Percentiles rank a stretch among this genome's conserved stretches.
phyloP scores from a whole-genome alignment of 2,888 invertebrate genomes.

The Formica aserva region DNA sequence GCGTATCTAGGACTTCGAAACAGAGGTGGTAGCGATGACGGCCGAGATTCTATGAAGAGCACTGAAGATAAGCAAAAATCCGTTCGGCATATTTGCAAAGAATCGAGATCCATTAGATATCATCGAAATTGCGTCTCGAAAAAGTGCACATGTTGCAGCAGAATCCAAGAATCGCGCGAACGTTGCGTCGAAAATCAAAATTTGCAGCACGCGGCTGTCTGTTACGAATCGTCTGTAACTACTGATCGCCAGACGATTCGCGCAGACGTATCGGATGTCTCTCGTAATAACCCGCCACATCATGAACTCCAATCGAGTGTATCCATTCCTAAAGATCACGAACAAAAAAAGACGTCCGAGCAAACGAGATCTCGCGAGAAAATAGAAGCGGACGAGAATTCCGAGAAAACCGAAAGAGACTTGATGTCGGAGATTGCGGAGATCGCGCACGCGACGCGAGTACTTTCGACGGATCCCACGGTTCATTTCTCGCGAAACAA shows the following conservation, averaged over 20 bases:
- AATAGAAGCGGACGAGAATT: neutral
- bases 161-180: neutral
- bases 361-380: conserved; percentile 11
- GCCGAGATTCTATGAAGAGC: neutral
- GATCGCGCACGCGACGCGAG: neutral
- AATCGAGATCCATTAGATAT: neutral
- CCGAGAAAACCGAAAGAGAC: neutral
- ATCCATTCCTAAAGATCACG: neutral
- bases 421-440: neutral
- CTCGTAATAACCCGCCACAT: neutral
- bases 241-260: neutral
- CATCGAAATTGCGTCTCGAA: neutral
- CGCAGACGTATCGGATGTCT: neutral
- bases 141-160: neutral
- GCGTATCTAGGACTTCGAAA: conserved; percentile 27
- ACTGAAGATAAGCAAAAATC: neutral
- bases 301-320: neutral
- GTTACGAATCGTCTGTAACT: neutral
- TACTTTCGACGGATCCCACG: neutral
- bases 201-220: neutral
- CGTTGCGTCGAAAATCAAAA: neutral
- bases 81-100: neutral
- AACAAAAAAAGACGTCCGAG: neutral
- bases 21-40: conserved; percentile 63
- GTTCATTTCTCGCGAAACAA: neutral